Evolutionary conservation across 1,140 invertebrate species (phyloP), one percentile per base, ranked within the genome.

Genomic region (Orchestia grillus): DNA sequence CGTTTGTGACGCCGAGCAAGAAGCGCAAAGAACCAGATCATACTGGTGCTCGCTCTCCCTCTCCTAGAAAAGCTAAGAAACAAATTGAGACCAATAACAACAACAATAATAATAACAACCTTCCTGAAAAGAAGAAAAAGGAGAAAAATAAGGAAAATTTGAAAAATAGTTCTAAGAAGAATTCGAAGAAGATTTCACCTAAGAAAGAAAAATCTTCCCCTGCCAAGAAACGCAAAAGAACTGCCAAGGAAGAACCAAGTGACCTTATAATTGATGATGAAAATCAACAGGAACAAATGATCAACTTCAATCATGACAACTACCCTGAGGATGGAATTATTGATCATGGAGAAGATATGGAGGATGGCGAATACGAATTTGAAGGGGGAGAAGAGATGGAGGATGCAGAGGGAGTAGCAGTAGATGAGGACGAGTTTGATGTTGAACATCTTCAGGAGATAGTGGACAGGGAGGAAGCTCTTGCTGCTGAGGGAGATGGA

Each of bases 281-380:
- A 44, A 36, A 36, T 77, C 88, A 90, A 90, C 15, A 42, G 88
- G 41, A 41, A 0, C 88, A 94, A 44, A 44, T 44, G 44, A 40
- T 94, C 44, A 11, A 44, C 44, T 42, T 42, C 41, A 42, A 42
- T 43, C 11, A 90, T 90, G 88, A 44, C 88, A 90, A 90, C 88
- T 90, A 19, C 88, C 92, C 40, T 15, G 92, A 94, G 43, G 92
- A 94, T 94, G 92, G 92, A 94, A 94, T 94, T 94, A 94, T 94
- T 94, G 92, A 94, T 40, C 92, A 94, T 47, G 92, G 92, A n/a
- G 92, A 94, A 47, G 92, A 94, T 6, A 44, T n/a, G 44, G 43
- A 44, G 47, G 92, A 94, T 36, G 92, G 44, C 3, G 43, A 44
- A 47, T 44, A 94, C 28, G 92, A 94, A 45, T 40, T 36, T 90